These are phyloP conservation scores for Sebastiscus tertius DNA, from an alignment of 2,797 vertebrate species.

Conservation along the genomic window DNA sequence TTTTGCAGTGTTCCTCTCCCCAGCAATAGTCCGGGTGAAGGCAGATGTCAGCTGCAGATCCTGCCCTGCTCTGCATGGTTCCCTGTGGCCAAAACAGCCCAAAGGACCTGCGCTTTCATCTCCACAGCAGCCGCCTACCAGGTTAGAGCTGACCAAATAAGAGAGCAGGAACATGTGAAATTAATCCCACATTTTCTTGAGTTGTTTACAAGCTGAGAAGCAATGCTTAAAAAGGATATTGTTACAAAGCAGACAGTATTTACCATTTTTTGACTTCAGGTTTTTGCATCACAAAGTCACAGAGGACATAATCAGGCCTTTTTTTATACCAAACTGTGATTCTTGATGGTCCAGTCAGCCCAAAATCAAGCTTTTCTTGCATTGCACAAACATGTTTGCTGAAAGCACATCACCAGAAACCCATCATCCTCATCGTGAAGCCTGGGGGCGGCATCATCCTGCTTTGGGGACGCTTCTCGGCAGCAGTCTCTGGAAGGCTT, in stretches of 20 bases:
- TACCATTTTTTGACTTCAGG: not conserved
- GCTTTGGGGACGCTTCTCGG: not conserved
- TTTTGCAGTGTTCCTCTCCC: conserved; percentile 17
- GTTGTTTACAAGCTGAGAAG: not conserved
- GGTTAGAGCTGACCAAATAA: conserved; percentile 54
- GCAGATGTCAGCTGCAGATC: conserved; percentile 58
- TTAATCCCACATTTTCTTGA: conserved; percentile 38
- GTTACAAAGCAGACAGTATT: not conserved
- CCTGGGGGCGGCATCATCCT: not conserved
- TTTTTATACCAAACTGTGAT: not conserved
- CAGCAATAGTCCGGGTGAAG: conserved; percentile 30
- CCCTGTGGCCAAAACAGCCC: conserved; percentile 46
- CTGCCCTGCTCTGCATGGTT: conserved; percentile 33
- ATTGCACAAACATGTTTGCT: not conserved
- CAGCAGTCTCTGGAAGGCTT: not conserved
- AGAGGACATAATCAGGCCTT: not conserved
- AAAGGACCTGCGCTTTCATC: conserved; percentile 60
- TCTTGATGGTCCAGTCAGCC: not conserved
- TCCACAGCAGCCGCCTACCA: conserved; percentile 55
- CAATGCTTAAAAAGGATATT: not conserved
- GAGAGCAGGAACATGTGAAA: conserved; percentile 54
- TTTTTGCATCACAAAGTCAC: not conserved
- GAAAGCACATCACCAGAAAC: not conserved
- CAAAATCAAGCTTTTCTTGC: not conserved
- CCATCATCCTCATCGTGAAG: not conserved